Percentiles rank a stretch among this genome's conserved stretches.
Evolutionary conservation across 1,140 invertebrate genomes (phyloP).

Genomic region (Drosophila pallidifrons): DNA sequence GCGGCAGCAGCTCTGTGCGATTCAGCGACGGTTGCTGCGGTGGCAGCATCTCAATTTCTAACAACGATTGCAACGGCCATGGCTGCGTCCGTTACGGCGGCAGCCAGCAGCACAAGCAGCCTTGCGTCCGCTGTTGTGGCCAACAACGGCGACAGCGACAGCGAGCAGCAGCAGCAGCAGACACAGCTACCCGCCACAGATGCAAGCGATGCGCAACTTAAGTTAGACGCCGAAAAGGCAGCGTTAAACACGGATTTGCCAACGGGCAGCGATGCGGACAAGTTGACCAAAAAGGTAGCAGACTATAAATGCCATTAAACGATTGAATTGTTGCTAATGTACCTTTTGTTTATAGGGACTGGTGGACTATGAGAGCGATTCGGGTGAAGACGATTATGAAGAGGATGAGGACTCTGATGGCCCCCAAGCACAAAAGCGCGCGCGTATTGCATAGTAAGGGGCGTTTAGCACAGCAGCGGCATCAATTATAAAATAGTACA

Average conservation of each 20-base stretch:
- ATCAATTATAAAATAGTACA: conserved; percentile 81
- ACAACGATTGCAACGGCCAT: conserved; percentile 64
- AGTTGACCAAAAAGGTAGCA: conserved; percentile 69
- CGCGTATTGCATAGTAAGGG: conserved; percentile 81
- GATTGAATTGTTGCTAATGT: neutral
- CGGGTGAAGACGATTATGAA: conserved; percentile 97
- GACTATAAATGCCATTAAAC: neutral
- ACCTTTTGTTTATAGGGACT: conserved; percentile 89
- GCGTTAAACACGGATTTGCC: conserved; percentile 33
- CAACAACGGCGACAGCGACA: conserved; percentile 42
- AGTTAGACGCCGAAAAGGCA: conserved; percentile 44
- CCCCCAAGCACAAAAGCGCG: conserved; percentile 81
- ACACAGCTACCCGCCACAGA: conserved; percentile 43
- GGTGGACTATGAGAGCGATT: conserved; percentile 98
- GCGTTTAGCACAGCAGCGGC: conserved; percentile 50
- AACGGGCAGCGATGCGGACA: conserved; percentile 58
- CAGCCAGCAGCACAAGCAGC: conserved; percentile 56
- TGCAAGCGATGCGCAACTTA: conserved; percentile 38
- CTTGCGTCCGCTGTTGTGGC: conserved; percentile 49
- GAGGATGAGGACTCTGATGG: conserved; percentile 89
- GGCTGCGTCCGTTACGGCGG: conserved; percentile 71
- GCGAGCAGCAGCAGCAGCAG: conserved; percentile 25
- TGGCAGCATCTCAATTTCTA: conserved; percentile 54
- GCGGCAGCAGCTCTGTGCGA: conserved; percentile 63
- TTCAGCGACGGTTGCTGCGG: conserved; percentile 73